These are phyloP conservation scores for Drosophila paramelanica DNA, from an alignment of 2,888 invertebrate genomes.

Conservation along the genomic window DNA sequence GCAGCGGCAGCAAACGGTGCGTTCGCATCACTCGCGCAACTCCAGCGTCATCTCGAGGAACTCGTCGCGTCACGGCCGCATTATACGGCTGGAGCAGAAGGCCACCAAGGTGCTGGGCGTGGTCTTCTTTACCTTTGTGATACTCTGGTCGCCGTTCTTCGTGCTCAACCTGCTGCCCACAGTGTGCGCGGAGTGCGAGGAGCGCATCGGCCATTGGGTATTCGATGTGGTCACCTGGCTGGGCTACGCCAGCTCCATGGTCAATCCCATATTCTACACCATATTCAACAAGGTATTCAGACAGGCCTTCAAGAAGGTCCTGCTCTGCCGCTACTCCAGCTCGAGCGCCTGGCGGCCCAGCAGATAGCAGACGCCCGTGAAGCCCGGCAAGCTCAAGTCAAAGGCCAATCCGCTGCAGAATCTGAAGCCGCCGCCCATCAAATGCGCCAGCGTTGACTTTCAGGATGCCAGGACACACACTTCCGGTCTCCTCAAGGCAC, in stretches of 20 bases:
- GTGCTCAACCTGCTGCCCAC: slow-evolving; percentile 94
- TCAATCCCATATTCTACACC: slow-evolving; percentile 98
- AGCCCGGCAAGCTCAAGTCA: slow-evolving; percentile 52
- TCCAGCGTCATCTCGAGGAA: slow-evolving; percentile 93
- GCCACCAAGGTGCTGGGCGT: slow-evolving; percentile 98
- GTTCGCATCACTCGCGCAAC: slow-evolving; percentile 91
- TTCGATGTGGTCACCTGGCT: slow-evolving; percentile 96
- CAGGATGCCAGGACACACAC: slow-evolving; percentile 35
- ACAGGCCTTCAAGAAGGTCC: slow-evolving; percentile 94
- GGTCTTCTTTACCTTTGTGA: slow-evolving; percentile 97
- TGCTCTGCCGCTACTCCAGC: slow-evolving; percentile 91
- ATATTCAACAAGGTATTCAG: slow-evolving; percentile 97
- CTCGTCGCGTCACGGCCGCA: slow-evolving; percentile 92
- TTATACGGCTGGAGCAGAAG: slow-evolving; percentile 95
- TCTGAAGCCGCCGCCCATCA: slow-evolving; percentile 56
- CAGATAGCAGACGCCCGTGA: slow-evolving; percentile 85
- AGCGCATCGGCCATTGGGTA: slow-evolving; percentile 90
- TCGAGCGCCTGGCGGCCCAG: slow-evolving; percentile 86
- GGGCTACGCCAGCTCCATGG: slow-evolving; percentile 97
- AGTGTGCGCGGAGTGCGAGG: slow-evolving; percentile 92
- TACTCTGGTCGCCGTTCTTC: slow-evolving; percentile 98
- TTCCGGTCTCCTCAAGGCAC: slow-evolving; percentile 40
- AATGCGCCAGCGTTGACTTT: slow-evolving; percentile 64
- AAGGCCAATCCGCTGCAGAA: slow-evolving; percentile 21
- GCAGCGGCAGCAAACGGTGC: slow-evolving; percentile 87